Conservation (phyloP, 1,140 invertebrate genomes). For the Phymorhynchus buccinoides region DNA sequence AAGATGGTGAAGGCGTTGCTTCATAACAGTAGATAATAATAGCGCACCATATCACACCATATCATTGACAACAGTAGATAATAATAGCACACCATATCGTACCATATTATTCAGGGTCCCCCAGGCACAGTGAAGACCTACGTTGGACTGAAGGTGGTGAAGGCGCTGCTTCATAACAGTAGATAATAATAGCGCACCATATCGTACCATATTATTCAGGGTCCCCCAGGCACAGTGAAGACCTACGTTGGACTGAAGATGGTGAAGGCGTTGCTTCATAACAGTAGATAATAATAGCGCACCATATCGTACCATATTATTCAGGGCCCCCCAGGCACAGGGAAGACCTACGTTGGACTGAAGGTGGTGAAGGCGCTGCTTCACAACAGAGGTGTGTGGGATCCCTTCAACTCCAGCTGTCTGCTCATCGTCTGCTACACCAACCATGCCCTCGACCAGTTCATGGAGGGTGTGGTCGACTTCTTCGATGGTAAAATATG, state of each 20-base stretch:
- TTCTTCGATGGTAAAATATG: conserved; percentile 68
- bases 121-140: conserved; percentile 71
- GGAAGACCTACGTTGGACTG: conserved; percentile 71
- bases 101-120: conserved; percentile 83
- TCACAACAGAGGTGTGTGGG: conserved; percentile 62
- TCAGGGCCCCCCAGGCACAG: conserved; percentile 77
- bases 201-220: conserved; percentile 87
- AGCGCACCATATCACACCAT: no score
- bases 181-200: no score
- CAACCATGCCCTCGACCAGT: conserved; percentile 91
- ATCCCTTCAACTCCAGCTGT: conserved; percentile 65
- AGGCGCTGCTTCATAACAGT: background rate
- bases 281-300: conserved; percentile 72
- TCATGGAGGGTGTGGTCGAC: conserved; percentile 79
- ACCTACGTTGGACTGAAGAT: conserved; percentile 72
- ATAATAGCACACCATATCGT: no score
- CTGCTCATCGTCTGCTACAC: conserved; percentile 88
- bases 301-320: no score
- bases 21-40: no score
- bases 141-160: conserved; percentile 51
- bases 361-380: conserved; percentile 71
- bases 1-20: no score
- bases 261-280: conserved; percentile 68
- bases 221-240: conserved; percentile 71
- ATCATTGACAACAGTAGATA: no score